phyloP scores from a whole-genome alignment of 2,888 invertebrate genomes.

The Leucoma salicis region DNA sequence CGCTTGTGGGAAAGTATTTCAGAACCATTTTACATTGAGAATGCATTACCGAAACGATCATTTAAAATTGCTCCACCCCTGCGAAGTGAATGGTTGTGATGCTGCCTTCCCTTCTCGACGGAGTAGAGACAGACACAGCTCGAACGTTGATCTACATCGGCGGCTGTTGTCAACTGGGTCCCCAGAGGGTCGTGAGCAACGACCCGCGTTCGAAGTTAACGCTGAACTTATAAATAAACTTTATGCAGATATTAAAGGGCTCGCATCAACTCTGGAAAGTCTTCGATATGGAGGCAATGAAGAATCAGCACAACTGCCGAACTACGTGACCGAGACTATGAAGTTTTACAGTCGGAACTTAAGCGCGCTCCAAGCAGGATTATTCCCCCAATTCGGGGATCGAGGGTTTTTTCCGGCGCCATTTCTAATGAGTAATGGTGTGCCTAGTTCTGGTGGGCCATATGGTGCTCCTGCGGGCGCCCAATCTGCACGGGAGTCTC shows the following conservation, averaged over 20 bases:
- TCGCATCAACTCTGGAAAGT: slow-evolving; percentile 84
- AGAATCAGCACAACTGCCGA: slow-evolving; percentile 67
- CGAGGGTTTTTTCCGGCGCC: slow-evolving; percentile 70
- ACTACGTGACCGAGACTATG: slow-evolving; percentile 76
- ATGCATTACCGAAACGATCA: slow-evolving; percentile 96
- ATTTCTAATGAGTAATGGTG: slow-evolving; percentile 69
- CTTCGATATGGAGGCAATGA: slow-evolving; percentile 80
- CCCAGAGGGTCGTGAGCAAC: slow-evolving; percentile 76
- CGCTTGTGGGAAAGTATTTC: slow-evolving; percentile 94
- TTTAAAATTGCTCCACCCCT: slow-evolving; percentile 93
- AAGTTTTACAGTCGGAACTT: slow-evolving; percentile 76
- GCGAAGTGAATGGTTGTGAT: slow-evolving; percentile 94
- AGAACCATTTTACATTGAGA: slow-evolving; percentile 94
- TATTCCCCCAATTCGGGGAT: slow-evolving; percentile 69
- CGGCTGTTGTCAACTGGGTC: slow-evolving; percentile 72
- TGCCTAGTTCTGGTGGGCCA: slow-evolving; percentile 55
- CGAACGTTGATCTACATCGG: slow-evolving; percentile 80
- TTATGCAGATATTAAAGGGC: slow-evolving; percentile 88
- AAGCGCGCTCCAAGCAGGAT: slow-evolving; percentile 66
- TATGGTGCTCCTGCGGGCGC: slow-evolving; percentile 69
- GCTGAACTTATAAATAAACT: slow-evolving; percentile 91
- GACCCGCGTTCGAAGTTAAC: slow-evolving; percentile 85
- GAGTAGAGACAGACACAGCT: slow-evolving; percentile 83
- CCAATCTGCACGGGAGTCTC: slow-evolving; percentile 68
- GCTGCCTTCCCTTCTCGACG: slow-evolving; percentile 94